A percentile compares a stretch with the other conserved stretches of the same genome.
Conservation (phyloP, 2,797 vertebrate species). For the Microcaecilia unicolor region DNA sequence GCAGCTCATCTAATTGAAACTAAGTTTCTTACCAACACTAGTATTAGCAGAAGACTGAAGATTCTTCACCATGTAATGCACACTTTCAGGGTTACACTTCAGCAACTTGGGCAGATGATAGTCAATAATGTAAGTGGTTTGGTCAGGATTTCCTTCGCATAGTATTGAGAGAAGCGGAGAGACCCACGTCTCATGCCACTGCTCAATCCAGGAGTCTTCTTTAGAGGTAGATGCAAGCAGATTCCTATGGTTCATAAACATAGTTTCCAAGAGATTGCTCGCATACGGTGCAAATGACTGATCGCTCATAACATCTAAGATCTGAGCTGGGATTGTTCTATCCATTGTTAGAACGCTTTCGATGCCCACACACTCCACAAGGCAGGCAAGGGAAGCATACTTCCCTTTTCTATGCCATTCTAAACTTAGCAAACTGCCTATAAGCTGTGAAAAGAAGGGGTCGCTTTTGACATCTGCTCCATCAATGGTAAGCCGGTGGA, state of each 20-base stretch:
- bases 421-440: constrained; percentile 62
- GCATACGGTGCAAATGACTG: constrained; percentile 84
- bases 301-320: constrained; percentile 80
- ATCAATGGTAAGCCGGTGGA: constrained; percentile 50
- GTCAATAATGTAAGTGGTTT: constrained; percentile 84
- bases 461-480: constrained; percentile 35
- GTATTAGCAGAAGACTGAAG: constrained; percentile 59
- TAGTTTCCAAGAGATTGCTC: constrained; percentile 82
- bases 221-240: constrained; percentile 47
- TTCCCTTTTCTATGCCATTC: constrained; percentile 93
- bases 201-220: constrained; percentile 55
- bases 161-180: constrained; percentile 74
- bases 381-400: constrained; percentile 71
- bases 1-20: not conserved
- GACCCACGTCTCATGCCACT: constrained; percentile 84
- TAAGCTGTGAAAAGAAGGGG: constrained; percentile 61
- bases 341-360: constrained; percentile 63
- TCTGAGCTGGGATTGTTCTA: constrained; percentile 61
- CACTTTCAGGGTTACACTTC: constrained; percentile 76
- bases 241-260: constrained; percentile 81
- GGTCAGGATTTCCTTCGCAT: constrained; percentile 72
- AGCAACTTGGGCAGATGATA: constrained; percentile 86
- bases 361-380: constrained; percentile 77
- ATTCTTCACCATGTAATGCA: constrained; percentile 79
- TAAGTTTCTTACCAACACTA: constrained; percentile 56